phyloP scores from a whole-genome alignment of 2,888 invertebrate genomes.

The Euclidia mi region DNA sequence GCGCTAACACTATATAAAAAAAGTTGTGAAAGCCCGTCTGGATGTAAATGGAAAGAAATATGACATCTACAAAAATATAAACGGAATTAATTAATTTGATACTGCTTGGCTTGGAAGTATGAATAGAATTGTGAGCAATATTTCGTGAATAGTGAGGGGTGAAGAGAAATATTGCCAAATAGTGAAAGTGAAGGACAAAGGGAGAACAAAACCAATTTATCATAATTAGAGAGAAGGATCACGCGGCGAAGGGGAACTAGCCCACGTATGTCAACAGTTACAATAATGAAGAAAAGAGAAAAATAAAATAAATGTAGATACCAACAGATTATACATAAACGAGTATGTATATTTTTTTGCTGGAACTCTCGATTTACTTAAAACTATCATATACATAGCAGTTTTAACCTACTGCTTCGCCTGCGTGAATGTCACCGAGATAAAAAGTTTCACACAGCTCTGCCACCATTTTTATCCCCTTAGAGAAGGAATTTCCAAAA shows the following conservation, averaged over 20 bases:
- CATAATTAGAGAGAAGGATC: neutral
- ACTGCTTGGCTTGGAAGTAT: neutral
- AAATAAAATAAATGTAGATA: no score
- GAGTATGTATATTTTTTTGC: no score
- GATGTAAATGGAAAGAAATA: conserved; percentile 24
- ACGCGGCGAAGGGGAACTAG: neutral
- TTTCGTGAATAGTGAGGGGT: neutral
- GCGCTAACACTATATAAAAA: no score
- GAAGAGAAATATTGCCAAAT: conserved; percentile 8
- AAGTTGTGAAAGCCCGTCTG: neutral
- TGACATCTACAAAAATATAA: conserved; percentile 9
- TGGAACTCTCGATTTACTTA: no score
- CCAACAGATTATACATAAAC: no score
- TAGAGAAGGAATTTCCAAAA: no score
- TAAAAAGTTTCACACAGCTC: no score
- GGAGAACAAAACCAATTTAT: conserved; percentile 7
- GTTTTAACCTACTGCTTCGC: no score
- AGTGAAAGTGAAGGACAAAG: conserved; percentile 4
- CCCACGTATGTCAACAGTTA: neutral
- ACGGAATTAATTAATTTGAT: conserved; percentile 10
- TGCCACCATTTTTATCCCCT: no score
- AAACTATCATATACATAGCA: no score
- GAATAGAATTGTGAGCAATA: conserved; percentile 6
- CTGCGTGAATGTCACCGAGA: no score
- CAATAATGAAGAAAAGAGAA: no score